A percentile compares a stretch with the other conserved stretches of the same genome.
Conservation (phyloP, 1,140 invertebrate species). For the Drosophila teissieri region DNA sequence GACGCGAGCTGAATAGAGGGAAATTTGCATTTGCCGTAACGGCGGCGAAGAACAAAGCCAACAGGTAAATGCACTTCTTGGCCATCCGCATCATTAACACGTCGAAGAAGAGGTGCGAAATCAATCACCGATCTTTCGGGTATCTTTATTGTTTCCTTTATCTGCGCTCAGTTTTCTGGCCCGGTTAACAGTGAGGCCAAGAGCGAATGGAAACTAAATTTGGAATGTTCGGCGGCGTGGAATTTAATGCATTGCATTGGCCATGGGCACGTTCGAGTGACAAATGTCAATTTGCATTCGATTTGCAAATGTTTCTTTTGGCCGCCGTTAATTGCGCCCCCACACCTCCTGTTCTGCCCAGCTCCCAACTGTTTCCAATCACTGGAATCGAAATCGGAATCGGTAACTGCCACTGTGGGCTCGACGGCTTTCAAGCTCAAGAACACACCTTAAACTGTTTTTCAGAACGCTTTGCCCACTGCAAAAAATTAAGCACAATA, state of each 20-base stretch:
- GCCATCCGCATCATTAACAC: constrained; percentile 69
- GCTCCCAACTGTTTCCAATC: constrained; percentile 44
- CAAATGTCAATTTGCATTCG: constrained; percentile 82
- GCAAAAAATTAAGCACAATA: not conserved
- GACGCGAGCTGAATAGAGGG: constrained; percentile 68
- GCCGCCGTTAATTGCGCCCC: constrained; percentile 62
- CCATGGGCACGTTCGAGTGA: constrained; percentile 76
- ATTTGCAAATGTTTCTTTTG: constrained; percentile 70
- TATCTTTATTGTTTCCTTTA: constrained; percentile 29
- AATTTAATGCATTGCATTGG: constrained; percentile 43
- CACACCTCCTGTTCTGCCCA: not conserved
- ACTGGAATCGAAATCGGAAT: constrained; percentile 33
- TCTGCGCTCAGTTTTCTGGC: not conserved
- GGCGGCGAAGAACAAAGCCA: constrained; percentile 76
- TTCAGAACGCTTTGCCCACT: constrained; percentile 13
- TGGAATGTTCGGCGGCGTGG: constrained; percentile 36
- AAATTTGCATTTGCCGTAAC: constrained; percentile 72
- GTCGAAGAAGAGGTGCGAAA: constrained; percentile 70
- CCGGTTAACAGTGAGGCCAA: constrained; percentile 35
- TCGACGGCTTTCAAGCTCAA: constrained; percentile 73
- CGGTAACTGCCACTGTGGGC: constrained; percentile 31
- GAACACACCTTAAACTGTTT: constrained; percentile 82
- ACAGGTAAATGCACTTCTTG: constrained; percentile 40
- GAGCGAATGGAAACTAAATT: constrained; percentile 33
- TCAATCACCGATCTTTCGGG: constrained; percentile 51